These are phyloP conservation scores for Mirounga angustirostris DNA, from an alignment of 2,113 vertebrate species.

Conservation along the genomic window DNA sequence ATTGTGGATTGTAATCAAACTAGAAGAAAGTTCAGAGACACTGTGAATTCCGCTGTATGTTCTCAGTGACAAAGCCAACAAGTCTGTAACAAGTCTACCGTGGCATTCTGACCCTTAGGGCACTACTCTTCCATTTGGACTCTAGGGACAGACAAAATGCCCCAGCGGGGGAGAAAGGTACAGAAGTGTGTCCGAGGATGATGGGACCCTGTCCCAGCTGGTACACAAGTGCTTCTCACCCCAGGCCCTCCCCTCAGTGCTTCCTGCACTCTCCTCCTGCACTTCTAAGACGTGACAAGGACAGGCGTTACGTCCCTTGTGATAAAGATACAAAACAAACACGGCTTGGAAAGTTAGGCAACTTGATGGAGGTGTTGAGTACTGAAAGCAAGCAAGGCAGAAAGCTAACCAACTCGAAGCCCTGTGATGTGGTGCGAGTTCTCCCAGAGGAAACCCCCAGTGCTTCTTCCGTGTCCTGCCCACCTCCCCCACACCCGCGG, in stretches of 20 bases:
- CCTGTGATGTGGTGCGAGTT: accelerated
- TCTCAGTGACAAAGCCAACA: not conserved
- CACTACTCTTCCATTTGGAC: not conserved
- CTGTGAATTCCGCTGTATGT: not conserved
- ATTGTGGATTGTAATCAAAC: conserved; percentile 92
- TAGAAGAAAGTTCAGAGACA: conserved; percentile 79
- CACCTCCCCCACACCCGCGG: accelerated
- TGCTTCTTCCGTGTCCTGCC: accelerated
- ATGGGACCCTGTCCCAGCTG: accelerated
- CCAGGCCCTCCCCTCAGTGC: accelerated
- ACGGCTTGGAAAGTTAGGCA: not conserved
- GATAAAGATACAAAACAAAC: too few species aligned
- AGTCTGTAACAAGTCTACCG: not conserved
- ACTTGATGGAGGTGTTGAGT: not conserved
- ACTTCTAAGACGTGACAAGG: not conserved
- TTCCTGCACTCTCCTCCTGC: accelerated
- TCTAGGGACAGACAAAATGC: not conserved
- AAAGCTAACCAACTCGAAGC: not conserved
- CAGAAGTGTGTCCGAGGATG: not conserved
- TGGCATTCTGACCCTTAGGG: not conserved
- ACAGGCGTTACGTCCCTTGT: too few species aligned
- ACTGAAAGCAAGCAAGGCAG: not conserved
- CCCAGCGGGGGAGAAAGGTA: not conserved
- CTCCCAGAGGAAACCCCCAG: not conserved
- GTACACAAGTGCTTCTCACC: too few species aligned